Conservation (phyloP, 2,113 vertebrate species). For the Lophochroa leadbeateri region DNA sequence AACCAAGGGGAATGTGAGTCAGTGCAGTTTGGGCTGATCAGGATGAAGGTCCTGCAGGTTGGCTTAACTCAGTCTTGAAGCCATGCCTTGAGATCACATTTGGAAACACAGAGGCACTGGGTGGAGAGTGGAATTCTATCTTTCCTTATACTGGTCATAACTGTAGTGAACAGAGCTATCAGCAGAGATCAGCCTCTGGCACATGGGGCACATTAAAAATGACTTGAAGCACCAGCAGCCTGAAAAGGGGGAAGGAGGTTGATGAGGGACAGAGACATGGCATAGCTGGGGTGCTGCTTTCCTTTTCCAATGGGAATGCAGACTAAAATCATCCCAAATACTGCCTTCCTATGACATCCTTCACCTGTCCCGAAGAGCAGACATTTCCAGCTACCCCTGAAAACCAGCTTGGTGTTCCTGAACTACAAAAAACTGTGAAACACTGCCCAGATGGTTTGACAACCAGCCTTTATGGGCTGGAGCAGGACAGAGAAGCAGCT, state of each 20-base stretch:
- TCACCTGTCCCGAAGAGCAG: fast-evolving
- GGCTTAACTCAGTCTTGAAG: background rate
- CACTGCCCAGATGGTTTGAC: background rate
- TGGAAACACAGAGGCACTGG: background rate
- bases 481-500: background rate
- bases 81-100: background rate
- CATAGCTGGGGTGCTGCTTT: background rate
- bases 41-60: fast-evolving
- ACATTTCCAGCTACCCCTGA: background rate
- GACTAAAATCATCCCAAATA: background rate
- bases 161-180: background rate
- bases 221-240: background rate
- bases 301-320: background rate
- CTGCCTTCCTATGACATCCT: background rate
- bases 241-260: background rate
- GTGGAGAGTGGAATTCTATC: background rate
- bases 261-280: background rate
- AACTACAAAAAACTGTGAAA: background rate
- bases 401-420: background rate
- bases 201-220: background rate
- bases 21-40: background rate
- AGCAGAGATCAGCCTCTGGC: background rate
- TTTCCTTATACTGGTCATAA: background rate
- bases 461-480: background rate
- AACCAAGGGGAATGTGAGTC: background rate